Evolutionary conservation across 2,888 invertebrate genomes (phyloP).

Genomic region (Synanthedon andrenaeformis): DNA sequence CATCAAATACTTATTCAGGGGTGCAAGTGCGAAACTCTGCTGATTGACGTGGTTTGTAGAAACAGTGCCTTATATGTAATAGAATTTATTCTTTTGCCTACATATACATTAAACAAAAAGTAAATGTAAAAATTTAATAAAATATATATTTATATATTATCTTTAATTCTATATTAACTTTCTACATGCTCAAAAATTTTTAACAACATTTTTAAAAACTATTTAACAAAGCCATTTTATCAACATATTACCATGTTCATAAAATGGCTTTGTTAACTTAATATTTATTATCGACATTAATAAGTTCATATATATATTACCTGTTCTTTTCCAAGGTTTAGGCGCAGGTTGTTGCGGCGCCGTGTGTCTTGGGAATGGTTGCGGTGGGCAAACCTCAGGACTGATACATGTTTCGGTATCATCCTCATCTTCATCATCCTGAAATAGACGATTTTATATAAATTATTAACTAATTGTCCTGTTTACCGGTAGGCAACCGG

Average conservation of each 20-base stretch:
- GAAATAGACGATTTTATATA: conserved; percentile 2
- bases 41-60: background rate
- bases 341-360: conserved; percentile 46
- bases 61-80: background rate
- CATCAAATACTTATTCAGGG: background rate
- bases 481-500: too few species aligned
- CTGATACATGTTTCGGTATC: conserved; percentile 56
- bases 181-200: too few species aligned
- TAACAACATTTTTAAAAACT: too few species aligned
- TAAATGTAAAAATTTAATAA: too few species aligned
- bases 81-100: too few species aligned
- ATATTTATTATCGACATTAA: too few species aligned
- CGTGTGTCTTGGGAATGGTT: conserved; percentile 57
- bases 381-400: conserved; percentile 52
- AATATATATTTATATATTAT: too few species aligned
- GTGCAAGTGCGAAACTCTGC: background rate
- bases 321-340: conserved; percentile 67
- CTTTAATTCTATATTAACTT: too few species aligned
- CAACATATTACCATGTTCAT: too few species aligned
- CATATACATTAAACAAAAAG: too few species aligned
- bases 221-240: too few species aligned
- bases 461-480: background rate
- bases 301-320: conserved; percentile 33
- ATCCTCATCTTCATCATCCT: conserved; percentile 66
- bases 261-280: too few species aligned